Conservation (phyloP, 2,888 invertebrate genomes). For the Drosophila ezoana region DNA sequence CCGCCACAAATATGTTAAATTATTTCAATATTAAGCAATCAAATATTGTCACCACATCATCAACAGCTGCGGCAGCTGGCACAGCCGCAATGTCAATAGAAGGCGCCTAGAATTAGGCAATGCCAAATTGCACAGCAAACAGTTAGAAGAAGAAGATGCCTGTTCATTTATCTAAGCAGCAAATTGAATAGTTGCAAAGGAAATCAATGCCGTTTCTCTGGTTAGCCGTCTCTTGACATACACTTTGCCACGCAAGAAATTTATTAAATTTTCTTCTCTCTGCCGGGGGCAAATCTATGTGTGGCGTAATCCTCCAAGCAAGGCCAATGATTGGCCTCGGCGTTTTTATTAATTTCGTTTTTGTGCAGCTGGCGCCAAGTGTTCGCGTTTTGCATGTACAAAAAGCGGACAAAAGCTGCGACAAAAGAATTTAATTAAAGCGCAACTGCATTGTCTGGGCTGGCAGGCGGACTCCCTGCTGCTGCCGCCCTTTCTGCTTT, state of each 20-base stretch:
- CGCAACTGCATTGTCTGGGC: conserved; percentile 58
- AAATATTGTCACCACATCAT: conserved; percentile 78
- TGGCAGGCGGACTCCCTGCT: background rate
- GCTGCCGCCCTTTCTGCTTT: background rate
- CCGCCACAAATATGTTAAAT: conserved; percentile 73
- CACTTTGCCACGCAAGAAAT: background rate
- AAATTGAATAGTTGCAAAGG: conserved; percentile 37
- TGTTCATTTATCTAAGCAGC: conserved; percentile 39
- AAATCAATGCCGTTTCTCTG: conserved; percentile 24
- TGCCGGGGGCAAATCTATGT: conserved; percentile 11
- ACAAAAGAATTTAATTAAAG: conserved; percentile 78
- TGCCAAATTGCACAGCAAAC: conserved; percentile 68
- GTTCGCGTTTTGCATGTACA: conserved; percentile 68
- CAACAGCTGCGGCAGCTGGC: conserved; percentile 63
- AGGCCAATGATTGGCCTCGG: conserved; percentile 49
- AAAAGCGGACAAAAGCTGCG: conserved; percentile 47
- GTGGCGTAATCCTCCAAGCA: conserved; percentile 12
- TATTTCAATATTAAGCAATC: conserved; percentile 79
- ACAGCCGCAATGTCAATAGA: conserved; percentile 35
- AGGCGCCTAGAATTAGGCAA: conserved; percentile 58
- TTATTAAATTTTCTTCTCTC: conserved; percentile 10
- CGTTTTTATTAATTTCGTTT: conserved; percentile 67
- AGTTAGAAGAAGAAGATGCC: conserved; percentile 1
- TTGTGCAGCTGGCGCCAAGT: conserved; percentile 48
- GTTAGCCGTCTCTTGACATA: conserved; percentile 2